phyloP scores from a whole-genome alignment of 1,140 invertebrate species.

The Tetragnatha versicolor region DNA sequence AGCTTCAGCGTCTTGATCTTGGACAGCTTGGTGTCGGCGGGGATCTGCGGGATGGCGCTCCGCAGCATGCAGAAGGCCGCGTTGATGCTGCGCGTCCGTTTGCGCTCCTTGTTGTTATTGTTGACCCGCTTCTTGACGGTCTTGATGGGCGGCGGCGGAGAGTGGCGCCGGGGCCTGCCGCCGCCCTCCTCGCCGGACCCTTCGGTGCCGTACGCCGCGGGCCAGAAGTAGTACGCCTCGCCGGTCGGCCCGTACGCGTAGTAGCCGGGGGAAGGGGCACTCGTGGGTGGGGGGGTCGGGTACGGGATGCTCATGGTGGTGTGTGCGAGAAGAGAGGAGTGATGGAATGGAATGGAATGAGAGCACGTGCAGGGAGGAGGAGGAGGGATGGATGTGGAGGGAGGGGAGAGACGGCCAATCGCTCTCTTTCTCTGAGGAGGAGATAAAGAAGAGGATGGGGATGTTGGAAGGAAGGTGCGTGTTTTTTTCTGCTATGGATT shows the following conservation, averaged over 20 bases:
- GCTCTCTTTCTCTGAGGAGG: no score
- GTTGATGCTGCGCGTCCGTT: slow-evolving; percentile 91
- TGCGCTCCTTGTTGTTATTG: slow-evolving; percentile 92
- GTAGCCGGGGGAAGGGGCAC: neutral
- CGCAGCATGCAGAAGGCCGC: slow-evolving; percentile 90
- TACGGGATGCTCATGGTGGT: no score
- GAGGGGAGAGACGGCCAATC: no score
- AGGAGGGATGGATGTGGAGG: no score
- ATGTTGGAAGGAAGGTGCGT: no score
- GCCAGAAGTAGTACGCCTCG: slow-evolving; percentile 26
- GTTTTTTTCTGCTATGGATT: no score
- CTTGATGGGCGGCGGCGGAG: neutral
- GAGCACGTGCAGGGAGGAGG: no score
- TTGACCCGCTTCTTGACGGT: slow-evolving; percentile 53
- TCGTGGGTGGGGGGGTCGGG: neutral
- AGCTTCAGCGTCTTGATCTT: slow-evolving; percentile 69
- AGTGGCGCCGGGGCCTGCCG: neutral
- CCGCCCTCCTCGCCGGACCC: neutral
- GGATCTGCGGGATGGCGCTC: slow-evolving; percentile 95
- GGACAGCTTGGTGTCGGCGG: slow-evolving; percentile 88
- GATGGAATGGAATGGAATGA: no score
- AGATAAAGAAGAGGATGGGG: no score
- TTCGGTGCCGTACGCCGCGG: no score
- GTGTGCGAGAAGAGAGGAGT: no score
- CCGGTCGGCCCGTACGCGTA: slow-evolving; percentile 26